Base-by-base conservation (phyloP, 2,113 vertebrate genomes). In the Tetraodon nigroviridis region DNA sequence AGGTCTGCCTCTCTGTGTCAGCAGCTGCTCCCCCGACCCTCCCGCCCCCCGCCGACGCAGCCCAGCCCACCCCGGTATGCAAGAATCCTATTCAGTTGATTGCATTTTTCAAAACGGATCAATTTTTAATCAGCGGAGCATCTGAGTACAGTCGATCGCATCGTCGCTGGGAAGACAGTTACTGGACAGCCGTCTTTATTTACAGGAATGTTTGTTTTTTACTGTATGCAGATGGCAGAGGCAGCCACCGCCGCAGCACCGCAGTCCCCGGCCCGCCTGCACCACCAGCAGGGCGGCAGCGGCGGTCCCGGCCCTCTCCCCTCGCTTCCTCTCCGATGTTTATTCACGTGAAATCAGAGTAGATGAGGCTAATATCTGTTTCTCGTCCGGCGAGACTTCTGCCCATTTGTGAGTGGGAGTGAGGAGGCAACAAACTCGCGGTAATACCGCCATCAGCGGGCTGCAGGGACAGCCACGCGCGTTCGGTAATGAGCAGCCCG, bases 61-160 rank as follows among this genome's bases (percentile, higher is more conserved):
- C 49, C 77, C 72, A 58, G 81, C 61, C 84, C 77, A 69, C 80
- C 81, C 79, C 90, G 91, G 82, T 95, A 95, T 94, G 92, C 96
- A 95, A 94, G 92, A 95, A 95, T 96, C 94, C 94, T 94, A 94
- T 95, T 95, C 93, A 86, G 92, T 95, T 99, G 96, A 98, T 98
- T 98, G 96, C 94, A 96, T 97, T 99, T 96, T 99, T 92, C 86
- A 90, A 96, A 98, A 95, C 95, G 94, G 94, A 99, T 99, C 96
- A 99, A 99, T 99, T 99, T 99, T 98, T 99, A 98, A 99, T 98
- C 97, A 99, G 94, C 91, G 90, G 92, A 96, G 94, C 96, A 98
- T 96, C 94, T 96, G 95, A 98, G 94, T 88, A 92, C 91, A 89
- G 90, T 97, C 97, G 91, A 96, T 98, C 95, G 88, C 88, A 83